Conservation (phyloP, 2,797 vertebrate species). For the Diplodus puntazzo region DNA sequence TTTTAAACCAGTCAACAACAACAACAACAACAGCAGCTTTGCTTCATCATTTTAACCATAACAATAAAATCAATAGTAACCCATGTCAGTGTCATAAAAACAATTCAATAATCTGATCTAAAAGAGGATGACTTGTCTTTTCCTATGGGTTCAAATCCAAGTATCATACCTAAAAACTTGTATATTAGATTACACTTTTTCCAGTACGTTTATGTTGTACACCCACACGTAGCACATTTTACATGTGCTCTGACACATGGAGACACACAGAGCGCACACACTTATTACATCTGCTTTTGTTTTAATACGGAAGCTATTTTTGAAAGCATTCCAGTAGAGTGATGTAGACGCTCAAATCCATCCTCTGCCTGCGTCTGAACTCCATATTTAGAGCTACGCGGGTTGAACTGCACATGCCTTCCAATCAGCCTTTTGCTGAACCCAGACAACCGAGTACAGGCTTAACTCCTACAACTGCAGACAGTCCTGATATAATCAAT, state of each 20-base stretch:
- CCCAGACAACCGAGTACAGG: slow-evolving; percentile 55
- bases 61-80: slow-evolving; percentile 10
- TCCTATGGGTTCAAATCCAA: background rate
- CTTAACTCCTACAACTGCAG: slow-evolving; percentile 20
- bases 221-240: background rate
- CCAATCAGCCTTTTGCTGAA: slow-evolving; percentile 73
- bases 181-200: background rate
- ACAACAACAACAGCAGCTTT: slow-evolving; percentile 61
- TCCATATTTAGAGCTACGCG: slow-evolving; percentile 87
- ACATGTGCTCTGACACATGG: slow-evolving; percentile 41
- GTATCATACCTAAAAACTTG: background rate
- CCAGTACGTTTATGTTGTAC: background rate
- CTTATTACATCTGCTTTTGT: slow-evolving; percentile 81
- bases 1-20: slow-evolving; percentile 31
- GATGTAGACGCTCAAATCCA: slow-evolving; percentile 83
- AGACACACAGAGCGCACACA: slow-evolving; percentile 16
- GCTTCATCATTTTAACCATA: background rate
- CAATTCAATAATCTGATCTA: background rate
- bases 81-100: background rate
- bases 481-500: background rate
- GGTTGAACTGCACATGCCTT: slow-evolving; percentile 79
- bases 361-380: slow-evolving; percentile 76
- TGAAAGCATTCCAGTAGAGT: slow-evolving; percentile 88
- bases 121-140: background rate
- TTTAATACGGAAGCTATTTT: slow-evolving; percentile 88